Conservation (phyloP, 1,140 invertebrate genomes). For the Brachionus rubens region DNA sequence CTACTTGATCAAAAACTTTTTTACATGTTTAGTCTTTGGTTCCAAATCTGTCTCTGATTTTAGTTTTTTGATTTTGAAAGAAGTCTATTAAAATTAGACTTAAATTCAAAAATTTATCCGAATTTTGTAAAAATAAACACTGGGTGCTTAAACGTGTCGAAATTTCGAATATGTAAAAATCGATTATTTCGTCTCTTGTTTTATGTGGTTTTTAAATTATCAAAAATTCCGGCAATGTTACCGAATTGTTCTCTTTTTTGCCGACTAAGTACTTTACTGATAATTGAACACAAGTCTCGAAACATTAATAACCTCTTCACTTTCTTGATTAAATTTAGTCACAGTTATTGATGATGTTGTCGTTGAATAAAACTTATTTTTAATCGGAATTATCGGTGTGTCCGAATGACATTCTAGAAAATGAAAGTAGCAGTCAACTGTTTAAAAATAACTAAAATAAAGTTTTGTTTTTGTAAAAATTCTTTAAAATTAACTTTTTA, state of each 20-base stretch:
- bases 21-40: not conserved
- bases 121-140: slow-evolving; percentile 21
- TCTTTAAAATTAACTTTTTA: too few species aligned
- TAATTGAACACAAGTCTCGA: slow-evolving; percentile 16
- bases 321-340: not conserved
- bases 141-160: not conserved
- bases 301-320: not conserved
- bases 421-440: too few species aligned
- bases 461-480: too few species aligned
- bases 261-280: slow-evolving; percentile 4
- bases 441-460: too few species aligned
- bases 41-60: not conserved
- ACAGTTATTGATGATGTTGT: slow-evolving; percentile 8
- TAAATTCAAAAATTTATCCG: not conserved
- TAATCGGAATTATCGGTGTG: not conserved
- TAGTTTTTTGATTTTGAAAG: slow-evolving; percentile 2
- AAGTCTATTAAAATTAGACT: not conserved
- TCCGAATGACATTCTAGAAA: not conserved
- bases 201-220: not conserved
- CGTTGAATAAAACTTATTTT: slow-evolving; percentile 14
- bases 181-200: not conserved
- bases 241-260: slow-evolving; percentile 1
- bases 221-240: not conserved
- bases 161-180: not conserved
- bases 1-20: too few species aligned